Percentiles rank a stretch among this genome's conserved stretches.
phyloP scores from a whole-genome alignment of 2,888 invertebrate genomes.

The Drosophila subquinaria region DNA sequence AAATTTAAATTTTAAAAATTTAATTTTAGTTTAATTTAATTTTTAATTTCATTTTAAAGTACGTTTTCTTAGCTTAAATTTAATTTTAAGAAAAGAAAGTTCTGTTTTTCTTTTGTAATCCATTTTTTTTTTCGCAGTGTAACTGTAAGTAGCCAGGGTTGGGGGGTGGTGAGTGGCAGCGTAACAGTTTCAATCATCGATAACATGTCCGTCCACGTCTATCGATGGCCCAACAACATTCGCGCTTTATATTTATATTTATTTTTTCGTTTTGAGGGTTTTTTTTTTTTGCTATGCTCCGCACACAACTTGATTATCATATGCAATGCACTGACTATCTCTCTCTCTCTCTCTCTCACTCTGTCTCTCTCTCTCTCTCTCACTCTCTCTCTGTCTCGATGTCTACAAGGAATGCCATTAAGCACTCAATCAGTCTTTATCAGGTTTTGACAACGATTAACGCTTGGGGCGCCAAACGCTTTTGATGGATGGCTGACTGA shows the following conservation, averaged over 20 bases:
- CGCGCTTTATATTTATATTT: slow-evolving; percentile 37
- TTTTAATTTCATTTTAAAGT: no score
- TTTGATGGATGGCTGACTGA: slow-evolving; percentile 75
- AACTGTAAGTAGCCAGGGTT: not conserved
- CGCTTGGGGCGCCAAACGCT: slow-evolving; percentile 75
- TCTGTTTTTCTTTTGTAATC: no score
- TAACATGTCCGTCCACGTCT: slow-evolving; percentile 13
- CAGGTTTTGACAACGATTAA: slow-evolving; percentile 82
- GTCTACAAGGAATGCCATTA: slow-evolving; percentile 70
- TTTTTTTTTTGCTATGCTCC: not conserved
- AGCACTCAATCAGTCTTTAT: slow-evolving; percentile 82
- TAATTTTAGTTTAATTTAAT: no score
- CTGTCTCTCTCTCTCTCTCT: slow-evolving; percentile 15
- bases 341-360: not conserved
- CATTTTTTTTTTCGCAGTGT: no score
- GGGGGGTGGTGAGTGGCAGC: not conserved
- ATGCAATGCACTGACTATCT: slow-evolving; percentile 32
- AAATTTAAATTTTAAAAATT: no score
- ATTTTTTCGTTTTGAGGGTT: not conserved
- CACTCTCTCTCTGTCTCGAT: slow-evolving; percentile 2
- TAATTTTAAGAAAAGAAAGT: no score
- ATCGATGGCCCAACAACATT: slow-evolving; percentile 30
- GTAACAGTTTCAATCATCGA: slow-evolving; percentile 15
- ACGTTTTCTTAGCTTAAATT: no score
- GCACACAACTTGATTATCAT: slow-evolving; percentile 71